A percentile compares a stretch with the other conserved stretches of the same genome.
Conservation (phyloP, 2,113 vertebrate species). For the Pipra filicauda region DNA sequence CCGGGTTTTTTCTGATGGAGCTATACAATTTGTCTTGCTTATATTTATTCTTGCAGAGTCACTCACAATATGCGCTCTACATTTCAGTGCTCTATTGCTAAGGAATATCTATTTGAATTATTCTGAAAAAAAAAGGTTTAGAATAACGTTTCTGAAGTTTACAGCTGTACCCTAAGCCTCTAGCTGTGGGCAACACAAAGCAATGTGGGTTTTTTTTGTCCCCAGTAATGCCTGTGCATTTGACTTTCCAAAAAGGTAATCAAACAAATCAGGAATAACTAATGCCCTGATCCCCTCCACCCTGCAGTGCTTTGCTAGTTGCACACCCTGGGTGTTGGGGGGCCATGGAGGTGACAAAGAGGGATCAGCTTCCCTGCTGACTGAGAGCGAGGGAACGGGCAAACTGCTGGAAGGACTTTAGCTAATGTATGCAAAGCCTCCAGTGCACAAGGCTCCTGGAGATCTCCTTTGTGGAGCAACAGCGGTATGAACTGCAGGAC, state of each 20-base stretch:
- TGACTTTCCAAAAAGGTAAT: not conserved
- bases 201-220: not conserved
- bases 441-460: not conserved
- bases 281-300: not conserved
- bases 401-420: not conserved
- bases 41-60: conserved; percentile 35
- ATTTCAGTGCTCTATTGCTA: not conserved
- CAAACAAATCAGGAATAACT: not conserved
- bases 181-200: not conserved
- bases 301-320: not conserved
- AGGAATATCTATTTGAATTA: not conserved
- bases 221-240: not conserved
- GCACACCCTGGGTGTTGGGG: not conserved
- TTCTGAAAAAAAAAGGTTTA: not conserved
- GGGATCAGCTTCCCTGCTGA: not conserved
- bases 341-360: not conserved
- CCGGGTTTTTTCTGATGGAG: conserved; percentile 47
- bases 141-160: not conserved
- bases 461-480: not conserved
- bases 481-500: not conserved
- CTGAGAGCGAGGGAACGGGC: not conserved
- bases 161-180: not conserved
- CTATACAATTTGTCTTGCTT: conserved; percentile 23
- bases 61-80: not conserved
- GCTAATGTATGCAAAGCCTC: not conserved